Conservation (phyloP, 2,113 vertebrate genomes). For the Thalassarche chlororhynchos region DNA sequence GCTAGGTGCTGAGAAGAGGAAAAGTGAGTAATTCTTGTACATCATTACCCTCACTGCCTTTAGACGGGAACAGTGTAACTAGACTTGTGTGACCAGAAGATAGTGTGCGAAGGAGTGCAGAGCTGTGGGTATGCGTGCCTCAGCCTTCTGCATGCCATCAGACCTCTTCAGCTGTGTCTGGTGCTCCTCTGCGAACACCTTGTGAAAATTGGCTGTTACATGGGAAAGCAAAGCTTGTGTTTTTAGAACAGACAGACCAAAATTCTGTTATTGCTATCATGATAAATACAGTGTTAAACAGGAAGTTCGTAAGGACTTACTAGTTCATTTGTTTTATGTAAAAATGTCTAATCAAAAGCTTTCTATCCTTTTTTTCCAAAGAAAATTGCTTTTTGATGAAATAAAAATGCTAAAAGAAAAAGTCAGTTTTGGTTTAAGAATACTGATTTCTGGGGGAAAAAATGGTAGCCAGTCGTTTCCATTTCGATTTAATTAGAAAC, state of each 20-base stretch:
- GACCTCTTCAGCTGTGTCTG: not conserved
- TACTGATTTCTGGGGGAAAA: not conserved
- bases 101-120: not conserved
- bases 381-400: not conserved
- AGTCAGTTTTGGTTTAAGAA: not conserved
- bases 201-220: not conserved
- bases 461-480: not conserved
- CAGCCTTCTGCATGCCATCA: not conserved
- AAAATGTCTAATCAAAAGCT: not conserved
- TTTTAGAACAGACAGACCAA: not conserved
- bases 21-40: not conserved
- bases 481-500: not conserved
- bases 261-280: not conserved
- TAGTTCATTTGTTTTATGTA: not conserved
- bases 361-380: not conserved
- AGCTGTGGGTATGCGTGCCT: not conserved
- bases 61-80: fast-evolving
- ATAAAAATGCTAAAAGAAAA: not conserved
- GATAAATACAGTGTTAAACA: not conserved
- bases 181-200: not conserved
- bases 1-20: not conserved
- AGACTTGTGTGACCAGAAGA: not conserved
- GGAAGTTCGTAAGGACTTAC: not conserved
- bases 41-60: fast-evolving
- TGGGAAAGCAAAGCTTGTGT: not conserved